Evolutionary conservation across 2,797 vertebrate genomes (phyloP).

Genomic region (Halcyon badia): DNA sequence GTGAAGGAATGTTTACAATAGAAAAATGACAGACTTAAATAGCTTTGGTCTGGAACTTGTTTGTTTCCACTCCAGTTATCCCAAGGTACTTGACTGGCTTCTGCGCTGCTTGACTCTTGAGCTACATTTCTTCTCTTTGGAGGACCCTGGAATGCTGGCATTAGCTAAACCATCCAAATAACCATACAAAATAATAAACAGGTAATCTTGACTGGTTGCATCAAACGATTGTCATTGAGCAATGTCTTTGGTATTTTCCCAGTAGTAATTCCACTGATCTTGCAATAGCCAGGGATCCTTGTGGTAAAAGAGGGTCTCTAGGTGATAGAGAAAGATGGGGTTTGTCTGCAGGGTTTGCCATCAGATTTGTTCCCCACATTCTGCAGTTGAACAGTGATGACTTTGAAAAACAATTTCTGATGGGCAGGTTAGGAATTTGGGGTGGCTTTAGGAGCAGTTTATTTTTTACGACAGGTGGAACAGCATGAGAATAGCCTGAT

Average conservation of each 20-base stretch:
- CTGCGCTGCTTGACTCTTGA: neutral
- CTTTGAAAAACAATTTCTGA: neutral
- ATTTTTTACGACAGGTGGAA: neutral
- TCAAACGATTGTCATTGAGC: neutral
- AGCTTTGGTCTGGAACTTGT: neutral
- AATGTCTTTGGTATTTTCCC: neutral
- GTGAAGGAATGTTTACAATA: neutral
- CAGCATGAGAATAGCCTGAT: neutral
- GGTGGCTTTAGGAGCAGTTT: neutral
- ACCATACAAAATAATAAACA: neutral
- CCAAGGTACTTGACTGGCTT: neutral
- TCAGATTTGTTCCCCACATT: neutral
- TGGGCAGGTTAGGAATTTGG: neutral
- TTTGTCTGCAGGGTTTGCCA: neutral
- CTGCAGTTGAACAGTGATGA: neutral
- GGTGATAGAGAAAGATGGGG: rapidly evolving
- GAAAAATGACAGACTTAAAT: neutral
- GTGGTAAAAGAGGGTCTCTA: neutral
- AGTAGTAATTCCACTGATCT: neutral
- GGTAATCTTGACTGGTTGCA: neutral
- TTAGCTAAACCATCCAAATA: neutral
- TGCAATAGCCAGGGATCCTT: neutral
- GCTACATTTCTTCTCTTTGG: neutral
- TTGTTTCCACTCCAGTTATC: neutral
- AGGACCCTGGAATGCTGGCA: neutral